Evolutionary conservation across 2,113 vertebrate genomes (phyloP), one percentile per base, ranked within the genome.

Genomic region (Mesocricetus auratus): DNA sequence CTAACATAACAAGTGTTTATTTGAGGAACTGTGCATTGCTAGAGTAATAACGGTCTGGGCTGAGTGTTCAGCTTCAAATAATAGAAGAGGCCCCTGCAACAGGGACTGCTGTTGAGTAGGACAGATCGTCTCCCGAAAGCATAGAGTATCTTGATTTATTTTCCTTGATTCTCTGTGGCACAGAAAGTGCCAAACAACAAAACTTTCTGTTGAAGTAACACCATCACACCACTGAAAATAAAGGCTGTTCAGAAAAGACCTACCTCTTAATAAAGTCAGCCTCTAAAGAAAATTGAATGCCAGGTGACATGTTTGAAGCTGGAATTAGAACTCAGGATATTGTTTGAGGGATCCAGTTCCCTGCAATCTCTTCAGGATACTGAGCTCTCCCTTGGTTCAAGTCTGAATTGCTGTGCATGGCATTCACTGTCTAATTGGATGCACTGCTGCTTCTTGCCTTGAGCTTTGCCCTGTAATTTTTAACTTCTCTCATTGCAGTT

Each of bases 391-490:
- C 36, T 62, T 94, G 31, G 10, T 33, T 60, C 31, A 12, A 45
- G 64, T 87, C 64, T 66, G 71, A 89, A 93, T 60, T 62, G 71
- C n/a, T 42, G 4, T 17, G n/a, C n/a, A 5, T 12, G 5, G 6
- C 2, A 10, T 7, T 87, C 58, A 75, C n/a, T 66, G 47, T 90
- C 82, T 86, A 89, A 93, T 64, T 36, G 64, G 45, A 95, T 71
- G 81, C 86, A 79, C 16, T 22, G 4, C 7, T 74, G 77, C 26
- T 36, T 86, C 26, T 71, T 66, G 4, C 87, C 90, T 88, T 96
- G 64, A 96, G 7, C 24, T 42, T 78, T 96, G 45, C 53, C 53
- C 33, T 85, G 7, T 86, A 78, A 75, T 89, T 89, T 93, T 93
- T 77, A 91, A 62, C n/a, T 89, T 74, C 31, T 82, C 29, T 91